Conservation (phyloP, 1,140 invertebrate species). For the Grapholita molesta region DNA sequence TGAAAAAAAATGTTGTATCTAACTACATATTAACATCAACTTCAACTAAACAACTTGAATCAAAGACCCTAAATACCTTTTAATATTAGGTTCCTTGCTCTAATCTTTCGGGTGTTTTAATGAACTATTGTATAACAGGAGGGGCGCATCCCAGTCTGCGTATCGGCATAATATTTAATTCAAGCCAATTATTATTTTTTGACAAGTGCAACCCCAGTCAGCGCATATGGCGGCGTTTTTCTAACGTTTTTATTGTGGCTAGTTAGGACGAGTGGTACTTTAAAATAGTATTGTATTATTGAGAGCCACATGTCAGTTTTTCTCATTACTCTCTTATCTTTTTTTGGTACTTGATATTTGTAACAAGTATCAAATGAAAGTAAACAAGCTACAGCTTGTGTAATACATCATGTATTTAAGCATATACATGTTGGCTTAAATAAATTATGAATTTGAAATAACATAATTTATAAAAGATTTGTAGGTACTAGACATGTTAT, state of each 20-base stretch:
- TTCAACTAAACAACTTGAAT: not conserved
- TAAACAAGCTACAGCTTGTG: not conserved
- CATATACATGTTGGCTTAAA: too few species aligned
- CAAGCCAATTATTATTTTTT: conserved; percentile 61
- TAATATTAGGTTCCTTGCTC: not conserved
- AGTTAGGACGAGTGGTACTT: conserved; percentile 12
- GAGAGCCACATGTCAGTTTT: conserved; percentile 23
- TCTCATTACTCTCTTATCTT: conserved; percentile 12
- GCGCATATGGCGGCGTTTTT: conserved; percentile 54
- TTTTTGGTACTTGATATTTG: not conserved
- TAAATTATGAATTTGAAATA: too few species aligned
- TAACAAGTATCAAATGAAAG: not conserved
- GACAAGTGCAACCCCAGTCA: conserved; percentile 49
- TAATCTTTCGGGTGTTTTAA: conserved; percentile 48
- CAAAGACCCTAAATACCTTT: not conserved
- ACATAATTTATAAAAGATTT: too few species aligned
- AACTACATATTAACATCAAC: too few species aligned
- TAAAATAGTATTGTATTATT: conserved; percentile 12
- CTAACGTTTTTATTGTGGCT: conserved; percentile 16
- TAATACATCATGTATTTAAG: too few species aligned
- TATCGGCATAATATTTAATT: conserved; percentile 69
- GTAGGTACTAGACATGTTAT: too few species aligned
- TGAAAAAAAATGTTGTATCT: too few species aligned
- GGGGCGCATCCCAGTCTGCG: conserved; percentile 21
- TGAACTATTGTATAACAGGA: conserved; percentile 55